Evolutionary conservation across 2,797 vertebrate species (phyloP).

Genomic region (Melanitta fusca): DNA sequence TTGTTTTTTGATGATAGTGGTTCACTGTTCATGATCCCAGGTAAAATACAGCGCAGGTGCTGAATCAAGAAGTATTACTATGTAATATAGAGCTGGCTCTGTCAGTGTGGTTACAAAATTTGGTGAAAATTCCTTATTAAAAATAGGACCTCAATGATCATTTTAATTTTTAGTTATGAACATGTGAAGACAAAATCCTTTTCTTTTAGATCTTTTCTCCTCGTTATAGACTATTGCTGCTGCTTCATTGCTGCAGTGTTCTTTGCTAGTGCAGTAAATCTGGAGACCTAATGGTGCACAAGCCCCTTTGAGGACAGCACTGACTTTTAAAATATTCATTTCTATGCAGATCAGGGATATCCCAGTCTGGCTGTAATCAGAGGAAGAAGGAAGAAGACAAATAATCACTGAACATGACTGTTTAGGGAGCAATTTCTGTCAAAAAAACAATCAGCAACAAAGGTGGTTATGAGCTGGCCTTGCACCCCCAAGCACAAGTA

Average conservation of each 20-base stretch:
- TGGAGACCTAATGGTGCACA: conserved; percentile 50
- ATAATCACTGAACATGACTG: conserved; percentile 56
- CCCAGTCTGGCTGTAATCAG: conserved; percentile 60
- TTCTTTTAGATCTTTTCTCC: neutral
- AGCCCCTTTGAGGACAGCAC: conserved; percentile 38
- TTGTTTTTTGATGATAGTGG: neutral
- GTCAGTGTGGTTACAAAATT: neutral
- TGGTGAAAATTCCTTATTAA: neutral
- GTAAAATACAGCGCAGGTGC: neutral
- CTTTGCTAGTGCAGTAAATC: conserved; percentile 56
- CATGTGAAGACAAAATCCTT: neutral
- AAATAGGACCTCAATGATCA: neutral
- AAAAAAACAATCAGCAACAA: conserved; percentile 50
- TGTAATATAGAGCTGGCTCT: neutral
- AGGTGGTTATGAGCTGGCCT: conserved; percentile 36
- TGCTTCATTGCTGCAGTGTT: conserved; percentile 34
- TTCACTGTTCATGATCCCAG: neutral
- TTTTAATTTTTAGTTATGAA: neutral
- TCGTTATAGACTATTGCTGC: neutral
- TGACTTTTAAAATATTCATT: conserved; percentile 70
- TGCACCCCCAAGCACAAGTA: conserved; percentile 3
- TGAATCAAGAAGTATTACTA: neutral
- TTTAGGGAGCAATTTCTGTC: conserved; percentile 66
- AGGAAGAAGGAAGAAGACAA: conserved; percentile 51
- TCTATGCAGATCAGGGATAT: conserved; percentile 71